Evolutionary conservation across 1,140 invertebrate genomes (phyloP).

Genomic region (Stegodyphus dumicola): DNA sequence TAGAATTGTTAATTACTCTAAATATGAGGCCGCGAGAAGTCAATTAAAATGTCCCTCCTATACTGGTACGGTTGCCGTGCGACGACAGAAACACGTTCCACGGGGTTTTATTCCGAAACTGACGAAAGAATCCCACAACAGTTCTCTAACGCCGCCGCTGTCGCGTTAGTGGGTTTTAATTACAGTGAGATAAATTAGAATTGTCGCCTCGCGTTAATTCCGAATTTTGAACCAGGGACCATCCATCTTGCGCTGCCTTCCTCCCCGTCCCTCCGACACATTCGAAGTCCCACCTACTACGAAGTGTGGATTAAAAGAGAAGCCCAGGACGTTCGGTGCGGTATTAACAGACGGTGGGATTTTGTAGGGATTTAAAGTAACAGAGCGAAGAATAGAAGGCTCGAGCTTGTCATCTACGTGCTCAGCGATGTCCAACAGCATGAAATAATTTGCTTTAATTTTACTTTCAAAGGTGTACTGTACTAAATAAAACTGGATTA

Average conservation of each 20-base stretch:
- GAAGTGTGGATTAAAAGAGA: too few relatives aligned
- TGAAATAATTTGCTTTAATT: too few relatives aligned
- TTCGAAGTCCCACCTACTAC: too few relatives aligned
- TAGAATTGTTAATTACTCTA: constrained; percentile 26
- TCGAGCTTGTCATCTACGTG: too few relatives aligned
- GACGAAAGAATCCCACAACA: constrained; percentile 14
- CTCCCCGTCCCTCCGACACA: too few relatives aligned
- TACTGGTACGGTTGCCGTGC: neutral
- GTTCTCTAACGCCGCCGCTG: neutral
- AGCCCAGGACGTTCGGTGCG: too few relatives aligned
- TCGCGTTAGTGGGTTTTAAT: constrained; percentile 23
- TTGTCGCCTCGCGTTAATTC: neutral
- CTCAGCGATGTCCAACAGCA: too few relatives aligned
- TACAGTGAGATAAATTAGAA: constrained; percentile 32
- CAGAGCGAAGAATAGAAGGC: too few relatives aligned
- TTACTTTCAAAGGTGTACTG: too few relatives aligned
- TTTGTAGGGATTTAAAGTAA: too few relatives aligned
- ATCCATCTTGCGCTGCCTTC: constrained; percentile 2
- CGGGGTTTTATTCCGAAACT: constrained; percentile 2
- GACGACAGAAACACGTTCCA: constrained; percentile 1
- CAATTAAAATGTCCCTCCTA: constrained; percentile 12
- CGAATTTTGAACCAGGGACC: neutral
- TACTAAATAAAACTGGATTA: too few relatives aligned
- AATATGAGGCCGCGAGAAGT: constrained; percentile 32
- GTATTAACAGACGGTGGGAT: too few relatives aligned